Evolutionary conservation across 2,797 vertebrate species (phyloP).

Genomic region (Siniperca scherzeri): DNA sequence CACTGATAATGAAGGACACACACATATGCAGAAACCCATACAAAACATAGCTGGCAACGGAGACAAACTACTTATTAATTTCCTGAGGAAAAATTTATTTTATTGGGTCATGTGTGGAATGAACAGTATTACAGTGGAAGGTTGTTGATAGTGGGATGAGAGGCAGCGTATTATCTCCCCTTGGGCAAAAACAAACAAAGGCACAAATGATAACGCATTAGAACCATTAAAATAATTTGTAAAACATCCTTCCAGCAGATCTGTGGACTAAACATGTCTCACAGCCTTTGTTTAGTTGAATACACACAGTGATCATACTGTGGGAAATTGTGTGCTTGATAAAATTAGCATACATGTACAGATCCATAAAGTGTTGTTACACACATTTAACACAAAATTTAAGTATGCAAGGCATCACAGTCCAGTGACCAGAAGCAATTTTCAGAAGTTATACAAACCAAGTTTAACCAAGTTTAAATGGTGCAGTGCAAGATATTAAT

Average conservation of each 20-base stretch:
- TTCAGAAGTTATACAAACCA: conserved; percentile 21
- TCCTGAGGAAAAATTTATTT: conserved; percentile 56
- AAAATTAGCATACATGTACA: conserved; percentile 17
- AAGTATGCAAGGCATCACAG: conserved; percentile 25
- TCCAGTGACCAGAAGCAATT: conserved; percentile 23
- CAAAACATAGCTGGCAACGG: conserved; percentile 40
- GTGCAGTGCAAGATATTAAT: conserved; percentile 16
- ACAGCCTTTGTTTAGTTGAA: conserved; percentile 38
- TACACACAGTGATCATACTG: conserved; percentile 15
- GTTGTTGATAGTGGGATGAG: conserved; percentile 63
- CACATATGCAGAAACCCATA: conserved; percentile 17
- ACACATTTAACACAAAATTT: conserved; percentile 27
- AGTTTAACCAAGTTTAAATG: conserved; percentile 34
- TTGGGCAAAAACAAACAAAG: conserved; percentile 70
- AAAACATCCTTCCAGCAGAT: conserved; percentile 51
- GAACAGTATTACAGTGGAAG: conserved; percentile 50
- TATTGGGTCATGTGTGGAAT: conserved; percentile 61
- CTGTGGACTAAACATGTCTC: conserved; percentile 38
- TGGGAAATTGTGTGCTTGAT: conserved; percentile 22
- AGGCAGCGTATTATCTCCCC: conserved; percentile 51
- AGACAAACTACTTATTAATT: conserved; percentile 42
- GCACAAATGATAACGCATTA: conserved; percentile 56
- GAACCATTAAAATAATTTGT: conserved; percentile 54
- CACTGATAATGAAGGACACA: conserved; percentile 24
- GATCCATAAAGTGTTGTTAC: conserved; percentile 5